Percentiles rank a stretch among this genome's conserved stretches.
Conservation (phyloP, 2,797 vertebrate species). For the Sebastes miniatus region DNA sequence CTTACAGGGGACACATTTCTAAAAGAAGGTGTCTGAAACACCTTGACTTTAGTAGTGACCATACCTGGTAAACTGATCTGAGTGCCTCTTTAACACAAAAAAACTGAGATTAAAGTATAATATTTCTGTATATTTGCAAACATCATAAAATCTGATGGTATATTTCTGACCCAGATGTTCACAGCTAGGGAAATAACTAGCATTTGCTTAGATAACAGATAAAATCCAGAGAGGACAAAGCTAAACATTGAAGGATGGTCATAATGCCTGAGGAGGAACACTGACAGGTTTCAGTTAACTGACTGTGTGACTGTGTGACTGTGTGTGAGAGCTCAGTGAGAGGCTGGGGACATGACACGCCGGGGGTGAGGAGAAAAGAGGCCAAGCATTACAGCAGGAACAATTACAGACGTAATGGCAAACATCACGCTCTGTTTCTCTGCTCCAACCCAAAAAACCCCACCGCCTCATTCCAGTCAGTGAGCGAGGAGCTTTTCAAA, state of each 20-base stretch:
- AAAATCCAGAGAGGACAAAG: slow-evolving; percentile 11
- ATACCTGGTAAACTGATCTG: neutral
- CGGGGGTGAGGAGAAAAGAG: neutral
- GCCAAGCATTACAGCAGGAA: slow-evolving; percentile 55
- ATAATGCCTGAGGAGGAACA: neutral
- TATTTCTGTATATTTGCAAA: neutral
- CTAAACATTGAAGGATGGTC: neutral
- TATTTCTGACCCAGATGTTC: neutral
- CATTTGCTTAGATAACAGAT: slow-evolving; percentile 38
- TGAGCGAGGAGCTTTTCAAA: slow-evolving; percentile 16
- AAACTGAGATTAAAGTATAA: neutral
- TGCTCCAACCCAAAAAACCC: neutral
- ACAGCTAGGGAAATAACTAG: slow-evolving; percentile 13
- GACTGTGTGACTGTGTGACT: neutral
- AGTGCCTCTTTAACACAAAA: neutral
- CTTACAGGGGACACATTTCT: neutral
- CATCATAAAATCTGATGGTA: neutral
- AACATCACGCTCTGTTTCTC: slow-evolving; percentile 42
- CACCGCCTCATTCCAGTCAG: slow-evolving; percentile 33
- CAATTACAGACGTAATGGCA: slow-evolving; percentile 57
- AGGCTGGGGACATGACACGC: slow-evolving; percentile 21
- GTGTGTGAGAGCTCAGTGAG: neutral
- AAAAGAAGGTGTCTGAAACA: neutral
- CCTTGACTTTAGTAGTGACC: neutral
- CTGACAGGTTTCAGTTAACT: slow-evolving; percentile 18